Percentiles rank a stretch among this genome's conserved stretches.
These are phyloP conservation scores for Peromyscus polionotus DNA, from an alignment of 2,113 vertebrate genomes.

Conservation along the genomic window DNA sequence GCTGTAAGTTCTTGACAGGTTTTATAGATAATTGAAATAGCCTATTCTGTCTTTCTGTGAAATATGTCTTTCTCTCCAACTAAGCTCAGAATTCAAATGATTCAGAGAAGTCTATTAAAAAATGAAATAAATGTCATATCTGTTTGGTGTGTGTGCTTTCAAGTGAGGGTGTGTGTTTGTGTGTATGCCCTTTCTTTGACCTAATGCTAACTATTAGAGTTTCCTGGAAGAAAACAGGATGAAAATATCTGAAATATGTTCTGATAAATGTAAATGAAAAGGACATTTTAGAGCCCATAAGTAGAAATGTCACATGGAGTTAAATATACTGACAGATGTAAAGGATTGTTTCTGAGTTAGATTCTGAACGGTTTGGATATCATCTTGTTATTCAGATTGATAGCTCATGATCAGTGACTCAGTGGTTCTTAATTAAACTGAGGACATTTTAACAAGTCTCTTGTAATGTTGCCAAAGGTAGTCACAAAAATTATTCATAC, in stretches of 20 bases:
- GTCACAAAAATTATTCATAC: neutral
- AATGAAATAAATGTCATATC: neutral
- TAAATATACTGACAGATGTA: neutral
- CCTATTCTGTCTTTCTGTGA: neutral
- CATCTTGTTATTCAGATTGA: neutral
- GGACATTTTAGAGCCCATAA: neutral
- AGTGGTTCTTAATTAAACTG: neutral
- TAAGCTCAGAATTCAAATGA: neutral
- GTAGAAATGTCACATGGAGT: neutral
- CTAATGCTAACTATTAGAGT: neutral
- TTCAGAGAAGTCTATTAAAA: neutral
- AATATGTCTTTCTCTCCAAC: neutral
- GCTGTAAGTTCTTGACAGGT: neutral
- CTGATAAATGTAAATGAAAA: conserved; percentile 32
- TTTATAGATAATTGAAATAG: conserved; percentile 15
- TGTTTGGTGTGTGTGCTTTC: neutral
- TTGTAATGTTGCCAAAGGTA: neutral
- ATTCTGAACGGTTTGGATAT: neutral
- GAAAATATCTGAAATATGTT: conserved; percentile 27
- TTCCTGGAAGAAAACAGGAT: neutral
- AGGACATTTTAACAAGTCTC: neutral
- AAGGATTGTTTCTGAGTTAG: neutral
- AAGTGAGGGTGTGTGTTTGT: neutral
- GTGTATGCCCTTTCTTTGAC: neutral
- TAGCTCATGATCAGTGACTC: neutral